Evolutionary conservation across 1,140 invertebrate genomes (phyloP).

Genomic region (Anastrepha obliqua): DNA sequence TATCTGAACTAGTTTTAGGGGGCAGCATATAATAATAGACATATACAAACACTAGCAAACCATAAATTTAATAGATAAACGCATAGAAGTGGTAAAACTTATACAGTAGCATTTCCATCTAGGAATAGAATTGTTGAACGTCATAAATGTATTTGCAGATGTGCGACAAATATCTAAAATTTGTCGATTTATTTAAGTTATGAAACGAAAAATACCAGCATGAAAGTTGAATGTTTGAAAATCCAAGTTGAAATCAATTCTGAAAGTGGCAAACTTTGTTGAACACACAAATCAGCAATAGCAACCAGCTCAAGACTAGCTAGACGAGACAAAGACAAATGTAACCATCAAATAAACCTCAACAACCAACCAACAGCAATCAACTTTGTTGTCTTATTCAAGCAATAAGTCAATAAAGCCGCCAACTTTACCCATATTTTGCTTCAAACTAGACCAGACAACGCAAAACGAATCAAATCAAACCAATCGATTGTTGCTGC

Average conservation of each 20-base stretch:
- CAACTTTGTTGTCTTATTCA: slow-evolving; percentile 9
- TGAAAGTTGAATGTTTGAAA: slow-evolving; percentile 7
- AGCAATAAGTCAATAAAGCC: background rate
- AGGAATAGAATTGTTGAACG: too few species aligned
- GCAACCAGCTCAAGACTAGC: background rate
- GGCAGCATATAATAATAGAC: too few species aligned
- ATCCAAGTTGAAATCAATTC: background rate
- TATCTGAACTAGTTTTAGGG: too few species aligned
- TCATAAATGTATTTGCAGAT: too few species aligned
- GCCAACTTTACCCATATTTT: background rate
- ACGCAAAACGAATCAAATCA: background rate
- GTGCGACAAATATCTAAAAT: too few species aligned
- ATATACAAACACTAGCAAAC: too few species aligned
- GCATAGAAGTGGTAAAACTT: too few species aligned
- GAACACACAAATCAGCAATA: background rate
- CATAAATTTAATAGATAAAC: too few species aligned
- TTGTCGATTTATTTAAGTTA: too few species aligned
- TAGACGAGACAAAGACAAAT: slow-evolving; percentile 16
- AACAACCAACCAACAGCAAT: slow-evolving; percentile 1
- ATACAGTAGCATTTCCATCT: too few species aligned
- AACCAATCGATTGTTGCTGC: background rate
- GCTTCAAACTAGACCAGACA: background rate
- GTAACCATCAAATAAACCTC: slow-evolving; percentile 19
- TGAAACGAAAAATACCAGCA: background rate
- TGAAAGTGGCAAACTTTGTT: slow-evolving; percentile 35